These are phyloP conservation scores for Caenorhabditis sp. DNA, from an alignment of 2,888 invertebrate genomes.

Conservation along the genomic window DNA sequence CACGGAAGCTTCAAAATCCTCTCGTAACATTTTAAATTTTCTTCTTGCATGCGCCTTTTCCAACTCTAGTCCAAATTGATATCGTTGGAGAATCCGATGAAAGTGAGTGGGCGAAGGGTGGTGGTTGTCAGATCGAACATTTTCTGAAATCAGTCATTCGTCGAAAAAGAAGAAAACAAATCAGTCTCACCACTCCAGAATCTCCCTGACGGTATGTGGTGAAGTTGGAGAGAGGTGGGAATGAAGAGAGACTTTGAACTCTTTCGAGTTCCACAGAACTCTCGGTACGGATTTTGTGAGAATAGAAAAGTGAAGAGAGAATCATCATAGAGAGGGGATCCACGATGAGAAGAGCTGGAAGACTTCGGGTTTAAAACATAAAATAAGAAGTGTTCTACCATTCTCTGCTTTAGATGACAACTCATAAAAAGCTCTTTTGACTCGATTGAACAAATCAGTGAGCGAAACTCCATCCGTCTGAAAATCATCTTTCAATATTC, in stretches of 20 bases:
- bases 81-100: slow-evolving; percentile 53
- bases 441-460: slow-evolving; percentile 24
- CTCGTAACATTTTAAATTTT: no score
- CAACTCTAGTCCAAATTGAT: slow-evolving; percentile 26
- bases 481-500: background rate
- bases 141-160: slow-evolving; percentile 32
- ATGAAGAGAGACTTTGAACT: slow-evolving; percentile 32
- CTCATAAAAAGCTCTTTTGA: slow-evolving; percentile 58
- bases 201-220: slow-evolving; percentile 22
- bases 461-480: slow-evolving; percentile 33
- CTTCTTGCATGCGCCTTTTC: no score
- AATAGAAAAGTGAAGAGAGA: slow-evolving; percentile 48
- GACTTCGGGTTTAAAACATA: background rate
- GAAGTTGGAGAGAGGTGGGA: slow-evolving; percentile 54
- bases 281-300: slow-evolving; percentile 25
- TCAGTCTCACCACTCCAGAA: slow-evolving; percentile 26
- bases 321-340: slow-evolving; percentile 60
- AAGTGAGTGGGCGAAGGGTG: slow-evolving; percentile 44
- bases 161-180: background rate
- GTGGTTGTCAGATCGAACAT: slow-evolving; percentile 45
- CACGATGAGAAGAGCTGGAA: slow-evolving; percentile 54
- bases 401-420: slow-evolving; percentile 41
- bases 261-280: slow-evolving; percentile 48
- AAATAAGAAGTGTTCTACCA: slow-evolving; percentile 2
- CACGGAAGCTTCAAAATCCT: no score